phyloP scores from a whole-genome alignment of 2,113 vertebrate genomes.

The Cathartes aura region DNA sequence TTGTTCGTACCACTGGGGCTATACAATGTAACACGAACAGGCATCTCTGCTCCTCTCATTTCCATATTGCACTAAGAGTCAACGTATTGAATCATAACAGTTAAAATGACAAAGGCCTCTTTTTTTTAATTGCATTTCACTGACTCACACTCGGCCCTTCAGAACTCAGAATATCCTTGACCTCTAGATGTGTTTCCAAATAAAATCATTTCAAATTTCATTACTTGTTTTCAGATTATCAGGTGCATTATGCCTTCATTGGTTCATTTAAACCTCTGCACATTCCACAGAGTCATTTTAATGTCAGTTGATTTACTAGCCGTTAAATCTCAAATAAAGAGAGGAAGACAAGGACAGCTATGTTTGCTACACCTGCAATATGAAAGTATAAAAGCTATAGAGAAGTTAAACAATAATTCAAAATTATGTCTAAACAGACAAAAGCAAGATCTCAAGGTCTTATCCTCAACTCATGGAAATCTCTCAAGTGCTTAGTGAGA shows the following conservation, averaged over 20 bases:
- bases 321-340: neutral
- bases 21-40: neutral
- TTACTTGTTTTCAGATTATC: slow-evolving; percentile 11
- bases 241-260: neutral
- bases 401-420: slow-evolving; percentile 10
- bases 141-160: neutral
- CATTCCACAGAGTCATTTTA: neutral
- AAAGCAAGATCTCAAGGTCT: slow-evolving; percentile 31
- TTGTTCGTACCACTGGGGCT: neutral
- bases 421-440: neutral
- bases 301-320: neutral
- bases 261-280: neutral
- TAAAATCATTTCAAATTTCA: neutral
- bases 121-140: neutral
- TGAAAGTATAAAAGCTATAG: neutral
- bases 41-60: neutral
- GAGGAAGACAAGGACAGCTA: slow-evolving; percentile 21
- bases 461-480: neutral
- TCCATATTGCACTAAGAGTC: neutral
- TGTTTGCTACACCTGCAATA: neutral
- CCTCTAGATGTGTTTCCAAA: neutral
- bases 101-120: neutral
- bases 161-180: neutral
- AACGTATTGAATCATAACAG: neutral
- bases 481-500: neutral